Evolutionary conservation across 1,140 invertebrate genomes (phyloP).

Genomic region (Yoshiicerus persimilis): DNA sequence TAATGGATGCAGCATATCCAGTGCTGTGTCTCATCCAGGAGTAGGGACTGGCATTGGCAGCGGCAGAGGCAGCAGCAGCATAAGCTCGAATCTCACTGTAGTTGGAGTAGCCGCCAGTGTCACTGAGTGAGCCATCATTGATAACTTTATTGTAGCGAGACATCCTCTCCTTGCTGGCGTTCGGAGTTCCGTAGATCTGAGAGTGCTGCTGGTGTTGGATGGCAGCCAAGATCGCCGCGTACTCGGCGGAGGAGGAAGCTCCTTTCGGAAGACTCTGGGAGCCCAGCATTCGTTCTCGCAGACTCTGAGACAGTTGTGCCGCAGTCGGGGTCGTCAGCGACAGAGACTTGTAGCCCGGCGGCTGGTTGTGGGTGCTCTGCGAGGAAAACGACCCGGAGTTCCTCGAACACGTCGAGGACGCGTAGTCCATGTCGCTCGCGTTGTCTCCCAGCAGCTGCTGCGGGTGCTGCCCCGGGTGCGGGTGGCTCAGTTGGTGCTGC

Average conservation of each 20-base stretch:
- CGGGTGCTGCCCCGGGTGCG: slow-evolving; percentile 48
- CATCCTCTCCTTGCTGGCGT: slow-evolving; percentile 44
- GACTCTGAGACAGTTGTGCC: slow-evolving; percentile 78
- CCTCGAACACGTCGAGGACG: slow-evolving; percentile 50
- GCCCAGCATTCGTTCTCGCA: slow-evolving; percentile 75
- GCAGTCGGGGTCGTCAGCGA: slow-evolving; percentile 77
- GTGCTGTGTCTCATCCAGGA: slow-evolving; percentile 64
- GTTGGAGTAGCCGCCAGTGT: slow-evolving; percentile 60
- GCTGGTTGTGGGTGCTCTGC: slow-evolving; percentile 20
- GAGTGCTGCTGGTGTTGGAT: slow-evolving; percentile 47
- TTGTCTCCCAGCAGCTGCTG: slow-evolving; percentile 51
- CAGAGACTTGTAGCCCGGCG: slow-evolving; percentile 60
- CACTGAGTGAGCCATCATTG: slow-evolving; percentile 71
- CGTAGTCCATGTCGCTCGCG: slow-evolving; percentile 55
- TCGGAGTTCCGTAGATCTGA: slow-evolving; percentile 43
- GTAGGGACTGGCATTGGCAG: slow-evolving; percentile 58
- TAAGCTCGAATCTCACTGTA: slow-evolving; percentile 57
- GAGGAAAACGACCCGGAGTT: slow-evolving; percentile 38
- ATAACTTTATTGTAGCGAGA: slow-evolving; percentile 40
- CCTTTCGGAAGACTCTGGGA: slow-evolving; percentile 69
- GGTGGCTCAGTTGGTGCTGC: not conserved
- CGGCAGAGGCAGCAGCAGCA: slow-evolving; percentile 54
- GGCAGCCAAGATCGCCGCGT: slow-evolving; percentile 54
- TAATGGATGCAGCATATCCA: slow-evolving; percentile 61
- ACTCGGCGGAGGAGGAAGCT: slow-evolving; percentile 63